Base-by-base conservation (phyloP, 2,888 invertebrate genomes). In the Drosophila mimetica region DNA sequence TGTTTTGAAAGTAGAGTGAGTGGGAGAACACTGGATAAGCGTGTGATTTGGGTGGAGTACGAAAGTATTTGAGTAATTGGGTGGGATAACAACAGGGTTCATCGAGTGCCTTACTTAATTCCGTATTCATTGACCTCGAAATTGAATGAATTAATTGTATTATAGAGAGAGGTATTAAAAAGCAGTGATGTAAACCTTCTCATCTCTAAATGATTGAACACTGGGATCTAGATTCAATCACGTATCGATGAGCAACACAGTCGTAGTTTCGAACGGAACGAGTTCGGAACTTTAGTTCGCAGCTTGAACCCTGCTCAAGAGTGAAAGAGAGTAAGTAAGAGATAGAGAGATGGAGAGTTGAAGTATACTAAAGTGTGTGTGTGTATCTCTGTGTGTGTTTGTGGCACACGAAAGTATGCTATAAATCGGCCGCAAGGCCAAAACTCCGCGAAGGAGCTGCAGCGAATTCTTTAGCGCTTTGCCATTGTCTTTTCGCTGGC, bases 1-100 rank as follows among this genome's bases (percentile, higher is more conserved):
- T 64, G 54, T 70, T 70, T 73, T 58, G 42, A 54, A 73, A 58
- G 51, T 73, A 54, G 70, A 87, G 86, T 86, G 85, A 86, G 86
- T 89, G 90, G 90, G 90, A 90, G 79, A 90, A 90, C 89, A 76
- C 89, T 90, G 89, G 89, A 86, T 90, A 90, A 90, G 89, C 82
- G 81, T 83, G 79, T 64, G 32, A 57, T 52, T 55, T 36, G 59
- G 53, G 63, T 59, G 55, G 47, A 73, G 73, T 73, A 58, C 69
- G 75, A 64, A 66, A 77, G 80, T 51, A 51, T 37, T 54, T 66
- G 60, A 71, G 77, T 52, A 59, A 71, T 72, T 57, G 42, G 37
- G 55, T 48, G 52, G 55, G 53, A 34, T 44, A 32, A 42, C 54
- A 48, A 83, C 79, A 86, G 79, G 79, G 86, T 83, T 80, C 79